Evolutionary conservation across 2,113 vertebrate genomes (phyloP), one percentile per base, ranked within the genome.

Genomic region (Prinia subflava): DNA sequence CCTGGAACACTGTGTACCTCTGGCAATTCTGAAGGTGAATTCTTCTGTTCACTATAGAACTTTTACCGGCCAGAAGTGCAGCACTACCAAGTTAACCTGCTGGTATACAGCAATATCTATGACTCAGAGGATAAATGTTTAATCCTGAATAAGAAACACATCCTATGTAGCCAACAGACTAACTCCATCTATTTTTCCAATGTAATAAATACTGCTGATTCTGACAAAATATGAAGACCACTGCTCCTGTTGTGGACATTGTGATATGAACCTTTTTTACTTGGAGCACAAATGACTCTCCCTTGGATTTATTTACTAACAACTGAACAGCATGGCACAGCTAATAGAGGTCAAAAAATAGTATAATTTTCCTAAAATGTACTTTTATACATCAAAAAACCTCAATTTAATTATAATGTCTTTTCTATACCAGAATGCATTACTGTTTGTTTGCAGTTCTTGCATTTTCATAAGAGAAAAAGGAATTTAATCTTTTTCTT

Each of bases 361-460:
- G 12, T 53, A 50, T 4, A 23, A 19, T n/a, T 77, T 82, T 16
- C 20, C 25, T 23, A 74, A 75, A 81, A 65, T 13, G 1, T 39
- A 60, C 3, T 69, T 81, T 33, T 10, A n/a, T 59, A 16, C 2
- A 55, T 67, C 0, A 59, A 82, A 82, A 86, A 62, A 33, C 3
- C 0, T 49, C 5, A 23, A 7, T 65, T 70, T 44, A 83, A 42
- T 28, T 70, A 0, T 6, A 21, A 9, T 59, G 5, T 9, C 2
- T 74, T 30, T 53, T 80, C 21, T 67, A 21, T 10, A 2, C 41
- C 10, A 70, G 8, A 23, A 44, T 39, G 11, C 1, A 19, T 50
- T 68, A 22, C 3, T 39, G 4, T 65, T 78, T 87, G 23, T 15
- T 65, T 77, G 13, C 15, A 67, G 46, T 37, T n/a, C 50, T 42